Evolutionary conservation across 2,797 vertebrate species (phyloP).

Genomic region (Paguma larvata): DNA sequence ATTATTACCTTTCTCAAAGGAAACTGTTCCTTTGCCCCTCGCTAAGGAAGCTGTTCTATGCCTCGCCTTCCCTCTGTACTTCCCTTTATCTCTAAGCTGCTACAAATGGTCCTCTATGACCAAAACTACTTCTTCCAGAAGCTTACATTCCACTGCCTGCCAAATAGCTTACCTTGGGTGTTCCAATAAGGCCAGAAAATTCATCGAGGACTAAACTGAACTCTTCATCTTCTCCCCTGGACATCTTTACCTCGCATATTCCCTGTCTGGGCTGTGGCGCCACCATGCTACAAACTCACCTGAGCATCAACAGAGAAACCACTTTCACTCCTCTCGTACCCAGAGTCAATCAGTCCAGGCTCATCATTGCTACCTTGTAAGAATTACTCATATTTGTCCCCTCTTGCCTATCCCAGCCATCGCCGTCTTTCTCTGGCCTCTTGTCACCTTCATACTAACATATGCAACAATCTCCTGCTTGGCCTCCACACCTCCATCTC

Average conservation of each 20-base stretch:
- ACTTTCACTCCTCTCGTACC: background rate
- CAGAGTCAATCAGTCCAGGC: background rate
- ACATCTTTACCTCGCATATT: background rate
- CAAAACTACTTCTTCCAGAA: background rate
- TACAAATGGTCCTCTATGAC: background rate
- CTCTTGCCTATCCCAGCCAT: background rate
- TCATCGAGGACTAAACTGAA: background rate
- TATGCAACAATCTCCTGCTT: background rate
- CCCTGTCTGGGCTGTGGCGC: background rate
- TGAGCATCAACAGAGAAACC: background rate
- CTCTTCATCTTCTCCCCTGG: background rate
- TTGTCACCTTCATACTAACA: background rate
- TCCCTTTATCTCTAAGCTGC: background rate
- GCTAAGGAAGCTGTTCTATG: background rate
- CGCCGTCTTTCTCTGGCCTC: too few relatives aligned
- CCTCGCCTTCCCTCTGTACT: background rate
- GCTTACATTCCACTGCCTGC: background rate
- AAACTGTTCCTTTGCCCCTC: background rate
- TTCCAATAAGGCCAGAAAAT: background rate
- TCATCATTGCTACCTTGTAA: background rate
- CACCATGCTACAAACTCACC: background rate
- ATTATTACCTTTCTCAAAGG: background rate
- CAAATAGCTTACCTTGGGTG: background rate
- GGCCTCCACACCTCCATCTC: background rate
- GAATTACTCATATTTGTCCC: background rate